Percentiles rank a stretch among this genome's conserved stretches.
Conservation (phyloP, 2,113 vertebrate genomes). For the Myiopsitta monachus region DNA sequence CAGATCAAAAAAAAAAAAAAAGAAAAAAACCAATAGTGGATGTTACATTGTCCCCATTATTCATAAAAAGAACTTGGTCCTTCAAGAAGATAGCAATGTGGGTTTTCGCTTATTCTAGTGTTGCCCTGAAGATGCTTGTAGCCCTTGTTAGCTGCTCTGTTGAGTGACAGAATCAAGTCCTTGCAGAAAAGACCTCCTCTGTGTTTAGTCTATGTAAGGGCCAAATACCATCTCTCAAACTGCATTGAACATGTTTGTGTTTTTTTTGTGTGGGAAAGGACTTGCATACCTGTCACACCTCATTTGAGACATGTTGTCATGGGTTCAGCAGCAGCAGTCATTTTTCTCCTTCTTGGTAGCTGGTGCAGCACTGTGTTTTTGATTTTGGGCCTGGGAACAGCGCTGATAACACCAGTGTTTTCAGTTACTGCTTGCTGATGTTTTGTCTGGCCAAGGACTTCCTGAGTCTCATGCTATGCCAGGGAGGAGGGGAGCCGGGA, state of each 20-base stretch:
- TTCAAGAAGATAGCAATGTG: neutral
- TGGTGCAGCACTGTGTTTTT: too few relatives aligned
- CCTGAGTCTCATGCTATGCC: too few relatives aligned
- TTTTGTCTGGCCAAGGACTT: too few relatives aligned
- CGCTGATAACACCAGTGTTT: too few relatives aligned
- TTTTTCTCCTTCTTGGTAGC: too few relatives aligned
- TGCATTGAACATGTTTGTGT: neutral
- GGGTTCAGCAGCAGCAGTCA: too few relatives aligned
- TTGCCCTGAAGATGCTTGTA: neutral
- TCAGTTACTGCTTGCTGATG: too few relatives aligned
- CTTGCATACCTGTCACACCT: neutral
- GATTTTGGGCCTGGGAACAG: too few relatives aligned
- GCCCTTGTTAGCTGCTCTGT: neutral
- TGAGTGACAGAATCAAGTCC: neutral
- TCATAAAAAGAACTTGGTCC: neutral
- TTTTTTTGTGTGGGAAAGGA: neutral
- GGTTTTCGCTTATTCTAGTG: accelerated
- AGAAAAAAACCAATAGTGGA: neutral
- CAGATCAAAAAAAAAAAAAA: neutral
- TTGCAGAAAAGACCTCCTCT: neutral
- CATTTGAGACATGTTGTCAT: neutral
- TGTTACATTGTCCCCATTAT: neutral
- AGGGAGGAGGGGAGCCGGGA: too few relatives aligned
- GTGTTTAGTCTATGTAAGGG: accelerated
- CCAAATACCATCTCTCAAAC: neutral